Evolutionary conservation across 2,888 invertebrate species (phyloP).

Genomic region (Furcula furcula): DNA sequence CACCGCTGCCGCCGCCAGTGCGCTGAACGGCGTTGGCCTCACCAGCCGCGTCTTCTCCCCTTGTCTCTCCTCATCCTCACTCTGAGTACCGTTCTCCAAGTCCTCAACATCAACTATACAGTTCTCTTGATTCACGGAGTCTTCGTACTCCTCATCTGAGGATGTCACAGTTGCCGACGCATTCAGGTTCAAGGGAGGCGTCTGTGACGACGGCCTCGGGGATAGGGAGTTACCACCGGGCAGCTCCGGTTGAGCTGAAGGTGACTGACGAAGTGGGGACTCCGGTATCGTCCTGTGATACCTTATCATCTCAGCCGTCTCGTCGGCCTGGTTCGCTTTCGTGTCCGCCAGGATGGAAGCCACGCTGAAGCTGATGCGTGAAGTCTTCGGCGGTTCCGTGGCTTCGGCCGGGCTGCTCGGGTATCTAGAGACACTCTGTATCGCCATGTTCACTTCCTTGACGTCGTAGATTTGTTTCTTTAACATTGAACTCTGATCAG

Average conservation of each 20-base stretch:
- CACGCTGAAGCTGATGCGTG: conserved; percentile 92
- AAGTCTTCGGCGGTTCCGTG: conserved; percentile 83
- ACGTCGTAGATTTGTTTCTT: conserved; percentile 81
- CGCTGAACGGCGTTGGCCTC: conserved; percentile 88
- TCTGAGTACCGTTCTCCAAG: conserved; percentile 80
- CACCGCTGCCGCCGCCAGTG: conserved; percentile 86
- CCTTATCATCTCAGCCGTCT: conserved; percentile 72
- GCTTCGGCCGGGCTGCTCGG: conserved; percentile 85
- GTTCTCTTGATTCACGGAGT: conserved; percentile 86
- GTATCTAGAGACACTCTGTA: conserved; percentile 85
- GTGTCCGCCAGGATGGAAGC: conserved; percentile 93
- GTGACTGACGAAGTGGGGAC: conserved; percentile 57
- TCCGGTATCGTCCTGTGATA: conserved; percentile 57
- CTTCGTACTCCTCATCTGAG: conserved; percentile 85
- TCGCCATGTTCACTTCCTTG: conserved; percentile 85
- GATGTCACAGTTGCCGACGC: conserved; percentile 74
- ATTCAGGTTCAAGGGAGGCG: conserved; percentile 73
- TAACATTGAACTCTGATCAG: conserved; percentile 82
- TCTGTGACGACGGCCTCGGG: conserved; percentile 65
- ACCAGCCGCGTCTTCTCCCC: conserved; percentile 74
- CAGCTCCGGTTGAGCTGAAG: conserved; percentile 69
- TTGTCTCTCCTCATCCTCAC: conserved; percentile 72
- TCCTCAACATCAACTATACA: conserved; percentile 91
- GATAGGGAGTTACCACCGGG: conserved; percentile 68
- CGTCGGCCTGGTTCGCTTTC: conserved; percentile 80